These are phyloP conservation scores for Saccostrea echinata DNA, from an alignment of 1,140 invertebrate species.

Conservation along the genomic window DNA sequence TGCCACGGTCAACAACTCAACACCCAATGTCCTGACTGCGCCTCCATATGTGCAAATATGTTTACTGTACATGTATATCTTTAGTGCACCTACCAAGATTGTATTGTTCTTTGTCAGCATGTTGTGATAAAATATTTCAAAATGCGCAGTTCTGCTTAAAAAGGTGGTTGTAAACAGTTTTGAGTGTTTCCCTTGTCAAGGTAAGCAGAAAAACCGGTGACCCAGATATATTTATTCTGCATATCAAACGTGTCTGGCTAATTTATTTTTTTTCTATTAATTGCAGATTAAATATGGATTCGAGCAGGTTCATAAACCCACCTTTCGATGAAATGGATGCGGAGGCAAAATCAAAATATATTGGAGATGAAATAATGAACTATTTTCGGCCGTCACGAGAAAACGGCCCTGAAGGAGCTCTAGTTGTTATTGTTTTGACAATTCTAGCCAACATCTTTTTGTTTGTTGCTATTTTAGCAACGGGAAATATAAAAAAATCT, in stretches of 20 bases:
- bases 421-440: neutral
- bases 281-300: neutral
- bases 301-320: neutral
- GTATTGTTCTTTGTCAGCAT: no score
- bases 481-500: neutral
- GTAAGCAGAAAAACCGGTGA: no score
- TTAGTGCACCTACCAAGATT: no score
- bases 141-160: no score
- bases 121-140: no score
- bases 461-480: neutral
- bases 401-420: neutral
- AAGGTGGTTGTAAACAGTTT: no score
- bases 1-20: no score
- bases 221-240: no score
- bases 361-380: constrained; percentile 14
- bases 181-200: no score
- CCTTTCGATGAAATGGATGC: neutral
- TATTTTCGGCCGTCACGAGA: neutral
- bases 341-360: neutral
- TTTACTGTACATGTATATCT: no score
- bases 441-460: neutral
- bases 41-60: no score
- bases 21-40: no score
- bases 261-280: neutral
- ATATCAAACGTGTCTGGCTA: neutral